phyloP scores from a whole-genome alignment of 2,113 vertebrate genomes.

The Gnathonemus longibarbis region DNA sequence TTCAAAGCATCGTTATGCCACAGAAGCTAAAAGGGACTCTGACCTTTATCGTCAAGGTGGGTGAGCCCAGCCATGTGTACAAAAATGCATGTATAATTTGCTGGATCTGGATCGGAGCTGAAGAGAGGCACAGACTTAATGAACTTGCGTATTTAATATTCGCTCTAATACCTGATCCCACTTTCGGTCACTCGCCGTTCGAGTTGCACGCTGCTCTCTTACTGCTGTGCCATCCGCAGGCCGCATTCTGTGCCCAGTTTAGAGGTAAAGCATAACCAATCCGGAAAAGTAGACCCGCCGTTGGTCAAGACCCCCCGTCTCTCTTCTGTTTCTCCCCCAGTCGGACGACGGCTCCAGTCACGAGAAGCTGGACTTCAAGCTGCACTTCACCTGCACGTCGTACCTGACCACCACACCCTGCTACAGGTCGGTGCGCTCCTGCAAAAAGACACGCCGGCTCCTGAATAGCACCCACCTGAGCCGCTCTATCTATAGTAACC shows the following conservation, averaged over 20 bases:
- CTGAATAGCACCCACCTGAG: neutral
- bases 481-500: neutral
- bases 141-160: neutral
- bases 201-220: neutral
- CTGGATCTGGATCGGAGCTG: neutral
- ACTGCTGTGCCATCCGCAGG: neutral
- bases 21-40: constrained; percentile 98
- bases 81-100: neutral
- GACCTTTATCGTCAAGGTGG: constrained; percentile 94
- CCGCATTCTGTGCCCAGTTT: neutral
- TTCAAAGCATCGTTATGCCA: constrained; percentile 92
- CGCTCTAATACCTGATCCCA: neutral
- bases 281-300: neutral
- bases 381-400: constrained; percentile 94
- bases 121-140: neutral
- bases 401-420: constrained; percentile 95
- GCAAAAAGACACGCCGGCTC: neutral
- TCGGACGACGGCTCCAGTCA: constrained; percentile 88
- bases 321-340: constrained; percentile 50
- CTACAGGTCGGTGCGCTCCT: constrained; percentile 73
- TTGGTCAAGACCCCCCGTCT: neutral
- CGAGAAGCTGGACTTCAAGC: constrained; percentile 97
- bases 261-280: neutral
- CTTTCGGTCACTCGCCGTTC: neutral
- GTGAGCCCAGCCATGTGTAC: constrained; percentile 8